A percentile compares a stretch with the other conserved stretches of the same genome.
Conservation (phyloP, 1,140 invertebrate species). For the Stegodyphus mimosarum region DNA sequence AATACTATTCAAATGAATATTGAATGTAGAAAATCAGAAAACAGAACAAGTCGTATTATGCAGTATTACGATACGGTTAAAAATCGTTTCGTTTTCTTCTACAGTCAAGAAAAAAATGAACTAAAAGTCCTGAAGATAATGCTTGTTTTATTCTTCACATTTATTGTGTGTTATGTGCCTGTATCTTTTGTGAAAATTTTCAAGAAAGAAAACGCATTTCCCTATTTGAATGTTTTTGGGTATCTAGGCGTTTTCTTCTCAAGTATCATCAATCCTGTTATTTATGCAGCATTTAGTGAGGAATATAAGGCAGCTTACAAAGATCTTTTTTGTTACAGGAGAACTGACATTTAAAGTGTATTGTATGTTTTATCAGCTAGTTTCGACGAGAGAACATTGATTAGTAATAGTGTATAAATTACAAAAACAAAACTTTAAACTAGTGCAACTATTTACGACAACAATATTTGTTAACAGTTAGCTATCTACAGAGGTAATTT, state of each 20-base stretch:
- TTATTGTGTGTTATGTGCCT: conserved; percentile 36
- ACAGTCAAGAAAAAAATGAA: conserved; percentile 10
- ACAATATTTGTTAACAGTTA: too few relatives aligned
- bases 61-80: too few relatives aligned
- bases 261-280: conserved; percentile 87
- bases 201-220: conserved; percentile 42
- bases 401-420: too few relatives aligned
- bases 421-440: too few relatives aligned
- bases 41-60: background rate
- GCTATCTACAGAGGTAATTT: too few relatives aligned
- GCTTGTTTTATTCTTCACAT: conserved; percentile 46
- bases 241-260: conserved; percentile 86
- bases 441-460: too few relatives aligned
- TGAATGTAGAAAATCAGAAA: background rate
- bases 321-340: conserved; percentile 19
- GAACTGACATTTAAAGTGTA: background rate
- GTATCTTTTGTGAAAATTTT: conserved; percentile 41
- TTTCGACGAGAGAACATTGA: too few relatives aligned
- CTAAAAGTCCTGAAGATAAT: conserved; percentile 38
- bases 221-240: conserved; percentile 72
- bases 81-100: background rate
- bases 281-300: conserved; percentile 72
- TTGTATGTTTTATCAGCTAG: background rate
- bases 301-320: conserved; percentile 64
- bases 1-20: background rate